phyloP scores from a whole-genome alignment of 2,113 vertebrate genomes.

The Scytalopus superciliaris region DNA sequence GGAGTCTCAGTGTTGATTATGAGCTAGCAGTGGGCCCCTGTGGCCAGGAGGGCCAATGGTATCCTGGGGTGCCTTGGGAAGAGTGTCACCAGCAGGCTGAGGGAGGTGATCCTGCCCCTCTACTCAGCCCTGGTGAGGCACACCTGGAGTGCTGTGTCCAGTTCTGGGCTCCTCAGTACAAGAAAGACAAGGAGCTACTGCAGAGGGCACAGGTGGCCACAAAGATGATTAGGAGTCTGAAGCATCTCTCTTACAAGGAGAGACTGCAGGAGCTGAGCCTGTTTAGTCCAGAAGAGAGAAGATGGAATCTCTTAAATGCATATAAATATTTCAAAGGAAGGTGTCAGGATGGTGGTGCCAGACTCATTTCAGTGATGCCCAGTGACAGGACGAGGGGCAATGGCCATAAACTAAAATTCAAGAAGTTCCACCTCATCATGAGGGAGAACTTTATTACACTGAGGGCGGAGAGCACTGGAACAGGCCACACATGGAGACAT shows the following conservation, averaged over 20 bases:
- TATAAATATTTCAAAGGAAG: not conserved
- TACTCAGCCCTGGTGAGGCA: not conserved
- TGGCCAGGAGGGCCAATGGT: fast-evolving
- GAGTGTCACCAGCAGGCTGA: fast-evolving
- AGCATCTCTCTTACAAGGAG: not conserved
- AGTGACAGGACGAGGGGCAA: not conserved
- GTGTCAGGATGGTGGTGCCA: too few species aligned
- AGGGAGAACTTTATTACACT: not conserved
- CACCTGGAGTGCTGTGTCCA: not conserved
- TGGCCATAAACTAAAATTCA: not conserved
- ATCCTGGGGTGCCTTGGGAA: fast-evolving
- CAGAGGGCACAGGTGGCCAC: not conserved
- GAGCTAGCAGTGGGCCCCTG: fast-evolving
- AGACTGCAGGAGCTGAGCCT: too few species aligned
- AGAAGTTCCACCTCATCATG: not conserved
- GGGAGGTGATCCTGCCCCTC: too few species aligned
- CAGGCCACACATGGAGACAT: too few species aligned
- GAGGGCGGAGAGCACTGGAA: not conserved
- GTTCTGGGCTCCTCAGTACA: not conserved
- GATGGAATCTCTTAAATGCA: not conserved
- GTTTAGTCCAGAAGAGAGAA: not conserved
- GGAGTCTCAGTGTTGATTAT: too few species aligned
- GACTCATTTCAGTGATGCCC: not conserved
- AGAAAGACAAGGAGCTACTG: not conserved
- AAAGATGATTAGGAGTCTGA: not conserved